These are phyloP conservation scores for Dicrostonyx torquatus DNA, from an alignment of 2,797 vertebrate genomes.

Conservation along the genomic window DNA sequence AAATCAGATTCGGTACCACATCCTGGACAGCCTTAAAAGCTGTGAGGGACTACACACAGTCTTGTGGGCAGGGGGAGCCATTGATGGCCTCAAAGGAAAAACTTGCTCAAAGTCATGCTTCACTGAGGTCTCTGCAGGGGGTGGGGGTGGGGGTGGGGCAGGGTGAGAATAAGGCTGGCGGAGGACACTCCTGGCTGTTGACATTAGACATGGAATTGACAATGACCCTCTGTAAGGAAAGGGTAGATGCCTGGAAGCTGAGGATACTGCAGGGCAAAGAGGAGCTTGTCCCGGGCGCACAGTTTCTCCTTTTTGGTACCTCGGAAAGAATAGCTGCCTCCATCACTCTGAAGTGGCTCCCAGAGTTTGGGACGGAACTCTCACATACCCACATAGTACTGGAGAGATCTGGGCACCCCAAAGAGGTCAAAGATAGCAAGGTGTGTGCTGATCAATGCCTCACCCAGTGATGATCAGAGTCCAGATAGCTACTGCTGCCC, in stretches of 20 bases:
- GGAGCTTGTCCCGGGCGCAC: background rate
- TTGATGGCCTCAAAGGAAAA: background rate
- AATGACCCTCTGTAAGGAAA: background rate
- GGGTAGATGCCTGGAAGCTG: background rate
- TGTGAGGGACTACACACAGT: background rate
- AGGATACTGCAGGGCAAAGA: background rate
- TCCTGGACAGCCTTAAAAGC: background rate
- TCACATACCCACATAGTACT: background rate
- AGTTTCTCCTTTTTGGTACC: background rate
- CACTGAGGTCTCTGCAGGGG: too few species aligned
- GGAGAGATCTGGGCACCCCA: background rate
- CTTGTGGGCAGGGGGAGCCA: background rate
- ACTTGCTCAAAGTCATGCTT: background rate
- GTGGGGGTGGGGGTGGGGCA: background rate
- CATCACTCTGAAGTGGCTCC: background rate
- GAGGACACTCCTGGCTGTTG: background rate
- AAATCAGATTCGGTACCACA: background rate
- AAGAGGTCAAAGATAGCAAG: background rate
- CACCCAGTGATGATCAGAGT: background rate
- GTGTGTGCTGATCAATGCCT: fast-evolving
- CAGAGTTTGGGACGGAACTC: background rate
- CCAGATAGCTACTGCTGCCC: background rate
- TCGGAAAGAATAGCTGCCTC: background rate
- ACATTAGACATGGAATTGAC: background rate
- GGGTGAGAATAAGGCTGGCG: background rate